Base-by-base conservation (phyloP, 2,888 invertebrate species). In the Corythucha ciliata region DNA sequence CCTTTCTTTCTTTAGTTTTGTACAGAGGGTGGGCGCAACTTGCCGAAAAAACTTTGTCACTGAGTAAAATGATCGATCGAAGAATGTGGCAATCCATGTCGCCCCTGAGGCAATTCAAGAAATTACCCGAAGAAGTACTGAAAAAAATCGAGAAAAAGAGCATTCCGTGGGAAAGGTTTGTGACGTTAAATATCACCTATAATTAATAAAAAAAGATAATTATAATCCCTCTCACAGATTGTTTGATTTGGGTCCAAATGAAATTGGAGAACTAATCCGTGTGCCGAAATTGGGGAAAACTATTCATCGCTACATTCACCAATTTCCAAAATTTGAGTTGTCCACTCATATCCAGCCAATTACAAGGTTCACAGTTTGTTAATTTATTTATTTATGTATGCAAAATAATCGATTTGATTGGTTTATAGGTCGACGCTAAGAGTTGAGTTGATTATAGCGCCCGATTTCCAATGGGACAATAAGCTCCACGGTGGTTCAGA, bases 51-150 rank as follows among this genome's bases (percentile, higher is more conserved):
- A 84, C 93, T 0, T 70, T 99, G 16, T 83, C 92, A 0, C 74
- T 98, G 5, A 96, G 96, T 70, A 99, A 99, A 70, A 98, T 98
- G 97, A 92, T 98, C 54, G 94, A 97, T 67, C 79, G 92, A 1
- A 76, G 97, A 26, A 96, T 97, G 94, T 99, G 98, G 98, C 96
- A 97, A 68, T 94, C 94, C 0, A 94, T 98, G 94, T 94, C 93
- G 2, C 98, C 98, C 2, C 72, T 98, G 12, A 72, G 98, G 12
- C 98, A 99, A 68, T 98, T 98, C 66, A 79, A 88, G 59, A 97
- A 94, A 68, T 93, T 96, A 80, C 97, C 92, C 0, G 93, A 92
- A 65, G 96, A 96, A 72, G 85, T 91, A 16, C 83, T 97, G 7
- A 90, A 93, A 66, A 96, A 97, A 67, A 80, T 99, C 22, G 98